These are phyloP conservation scores for Pogonomyrmex barbatus DNA, from an alignment of 1,140 invertebrate genomes.

Conservation along the genomic window DNA sequence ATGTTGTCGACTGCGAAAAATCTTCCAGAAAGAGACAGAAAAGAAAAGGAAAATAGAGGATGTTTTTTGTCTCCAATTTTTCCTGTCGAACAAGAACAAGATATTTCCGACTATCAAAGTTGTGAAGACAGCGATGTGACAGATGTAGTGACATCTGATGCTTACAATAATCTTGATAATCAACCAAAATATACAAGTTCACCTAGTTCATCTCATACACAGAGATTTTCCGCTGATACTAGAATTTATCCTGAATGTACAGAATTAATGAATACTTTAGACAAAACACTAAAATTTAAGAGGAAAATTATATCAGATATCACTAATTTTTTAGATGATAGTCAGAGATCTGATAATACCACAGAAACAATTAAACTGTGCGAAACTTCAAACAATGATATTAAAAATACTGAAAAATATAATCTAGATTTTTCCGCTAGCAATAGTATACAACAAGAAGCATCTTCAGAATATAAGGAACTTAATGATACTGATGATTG, in stretches of 20 bases:
- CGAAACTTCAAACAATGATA: neutral
- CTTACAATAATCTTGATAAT: neutral
- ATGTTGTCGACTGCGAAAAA: neutral
- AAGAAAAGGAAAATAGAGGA: neutral
- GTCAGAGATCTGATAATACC: neutral
- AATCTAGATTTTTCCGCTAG: conserved; percentile 3
- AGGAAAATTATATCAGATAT: neutral
- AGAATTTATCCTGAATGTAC: neutral
- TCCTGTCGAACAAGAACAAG: neutral
- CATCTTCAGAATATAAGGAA: conserved; percentile 5
- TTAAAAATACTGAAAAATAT: neutral
- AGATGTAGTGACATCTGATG: neutral
- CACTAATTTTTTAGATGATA: conserved; percentile 29
- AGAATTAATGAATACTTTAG: conserved; percentile 20
- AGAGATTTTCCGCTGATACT: neutral
- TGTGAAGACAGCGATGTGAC: neutral
- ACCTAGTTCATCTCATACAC: conserved; percentile 44
- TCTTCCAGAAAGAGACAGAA: neutral
- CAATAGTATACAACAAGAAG: conserved; percentile 14
- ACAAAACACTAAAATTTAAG: neutral
- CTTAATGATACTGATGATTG: neutral
- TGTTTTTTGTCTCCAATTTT: too few relatives aligned
- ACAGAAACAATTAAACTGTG: neutral
- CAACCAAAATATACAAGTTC: conserved; percentile 73
- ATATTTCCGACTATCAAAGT: neutral